A percentile compares a stretch with the other conserved stretches of the same genome.
These are phyloP conservation scores for Lordiphosa fenestrarum DNA, from an alignment of 2,888 invertebrate species.

Conservation along the genomic window DNA sequence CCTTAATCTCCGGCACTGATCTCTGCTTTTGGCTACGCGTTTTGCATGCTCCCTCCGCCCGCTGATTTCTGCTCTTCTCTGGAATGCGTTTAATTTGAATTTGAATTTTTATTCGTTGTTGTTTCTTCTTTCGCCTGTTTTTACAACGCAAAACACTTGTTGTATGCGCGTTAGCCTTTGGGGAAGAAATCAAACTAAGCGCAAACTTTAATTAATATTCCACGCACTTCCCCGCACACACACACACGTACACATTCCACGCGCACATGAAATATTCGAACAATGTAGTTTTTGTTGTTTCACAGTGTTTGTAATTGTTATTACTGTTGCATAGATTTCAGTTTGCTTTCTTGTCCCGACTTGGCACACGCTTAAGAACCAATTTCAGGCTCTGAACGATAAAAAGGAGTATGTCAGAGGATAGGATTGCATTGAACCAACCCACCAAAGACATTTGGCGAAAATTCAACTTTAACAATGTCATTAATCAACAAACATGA, in stretches of 20 bases:
- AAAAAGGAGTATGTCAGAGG: too few relatives aligned
- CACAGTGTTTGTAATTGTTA: conserved; percentile 32
- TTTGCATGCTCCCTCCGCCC: conserved; percentile 55
- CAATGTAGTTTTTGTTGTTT: conserved; percentile 54
- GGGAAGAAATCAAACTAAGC: conserved; percentile 68
- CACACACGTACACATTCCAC: conserved; percentile 17
- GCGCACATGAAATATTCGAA: conserved; percentile 30
- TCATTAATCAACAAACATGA: too few relatives aligned
- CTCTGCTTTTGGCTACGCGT: conserved; percentile 55
- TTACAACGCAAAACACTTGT: conserved; percentile 73
- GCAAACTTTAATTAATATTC: conserved; percentile 76
- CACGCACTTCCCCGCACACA: conserved; percentile 51
- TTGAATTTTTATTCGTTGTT: conserved; percentile 58
- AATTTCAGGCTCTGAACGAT: too few relatives aligned
- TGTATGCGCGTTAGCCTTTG: conserved; percentile 24
- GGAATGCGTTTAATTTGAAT: conserved; percentile 71
- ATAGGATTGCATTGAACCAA: too few relatives aligned
- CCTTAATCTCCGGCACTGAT: conserved; percentile 60
- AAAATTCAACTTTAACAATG: too few relatives aligned
- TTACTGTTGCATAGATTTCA: conserved; percentile 32
- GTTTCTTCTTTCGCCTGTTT: conserved; percentile 54
- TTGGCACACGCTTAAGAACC: conserved; percentile 30
- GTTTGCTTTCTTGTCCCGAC: conserved; percentile 29
- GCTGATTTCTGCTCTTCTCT: conserved; percentile 46
- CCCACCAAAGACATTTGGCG: too few relatives aligned